A percentile compares a stretch with the other conserved stretches of the same genome.
These are phyloP conservation scores for Ceratitis capitata DNA, from an alignment of 1,140 invertebrate species.

Conservation along the genomic window DNA sequence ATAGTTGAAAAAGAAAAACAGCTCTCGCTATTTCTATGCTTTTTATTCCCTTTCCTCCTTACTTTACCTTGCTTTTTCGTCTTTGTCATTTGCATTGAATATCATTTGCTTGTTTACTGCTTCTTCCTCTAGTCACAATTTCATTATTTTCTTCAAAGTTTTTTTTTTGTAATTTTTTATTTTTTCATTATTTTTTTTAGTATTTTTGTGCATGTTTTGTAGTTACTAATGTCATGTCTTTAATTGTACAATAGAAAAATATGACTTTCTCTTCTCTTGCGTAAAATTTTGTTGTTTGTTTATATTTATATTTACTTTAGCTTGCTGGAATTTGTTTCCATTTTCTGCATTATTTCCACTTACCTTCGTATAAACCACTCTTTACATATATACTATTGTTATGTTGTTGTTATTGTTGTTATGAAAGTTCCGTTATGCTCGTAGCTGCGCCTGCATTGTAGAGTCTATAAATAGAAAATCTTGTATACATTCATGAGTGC, in stretches of 20 bases:
- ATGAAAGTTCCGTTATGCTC: background rate
- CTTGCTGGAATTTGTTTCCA: too few relatives aligned
- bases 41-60: background rate
- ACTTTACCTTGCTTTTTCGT: background rate
- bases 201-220: too few relatives aligned
- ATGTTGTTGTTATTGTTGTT: background rate
- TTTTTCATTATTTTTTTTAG: background rate
- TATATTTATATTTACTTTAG: background rate
- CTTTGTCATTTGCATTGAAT: background rate
- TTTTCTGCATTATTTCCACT: background rate
- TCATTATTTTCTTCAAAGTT: background rate
- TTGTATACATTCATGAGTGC: background rate
- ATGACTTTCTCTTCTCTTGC: background rate
- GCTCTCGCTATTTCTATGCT: background rate
- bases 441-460: background rate
- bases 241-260: background rate
- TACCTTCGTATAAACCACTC: background rate
- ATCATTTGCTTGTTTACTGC: constrained; percentile 13
- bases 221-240: constrained; percentile 13
- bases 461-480: background rate
- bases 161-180: background rate
- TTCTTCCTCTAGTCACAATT: too few relatives aligned
- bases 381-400: too few relatives aligned
- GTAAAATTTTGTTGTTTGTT: constrained; percentile 16
- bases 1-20: background rate